These are phyloP conservation scores for Leucophenga maculata DNA, from an alignment of 2,888 invertebrate species.

Conservation along the genomic window DNA sequence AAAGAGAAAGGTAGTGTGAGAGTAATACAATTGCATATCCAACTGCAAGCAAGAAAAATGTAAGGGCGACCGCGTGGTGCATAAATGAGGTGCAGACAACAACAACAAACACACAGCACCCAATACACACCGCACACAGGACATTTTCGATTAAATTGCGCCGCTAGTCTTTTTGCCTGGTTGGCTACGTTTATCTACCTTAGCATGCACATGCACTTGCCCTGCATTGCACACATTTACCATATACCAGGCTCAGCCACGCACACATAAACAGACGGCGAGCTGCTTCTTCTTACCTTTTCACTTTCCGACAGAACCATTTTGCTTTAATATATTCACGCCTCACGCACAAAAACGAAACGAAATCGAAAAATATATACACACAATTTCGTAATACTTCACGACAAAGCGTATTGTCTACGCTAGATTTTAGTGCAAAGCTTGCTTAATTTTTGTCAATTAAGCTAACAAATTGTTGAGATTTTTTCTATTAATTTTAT, in stretches of 20 bases:
- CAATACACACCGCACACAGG: no score
- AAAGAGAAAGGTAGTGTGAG: no score
- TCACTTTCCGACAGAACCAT: conserved; percentile 61
- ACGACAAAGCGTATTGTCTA: no score
- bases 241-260: conserved; percentile 5
- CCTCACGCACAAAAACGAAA: conserved; percentile 37
- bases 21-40: background rate
- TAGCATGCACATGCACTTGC: conserved; percentile 25
- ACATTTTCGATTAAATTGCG: conserved; percentile 45
- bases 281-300: conserved; percentile 54
- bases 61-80: conserved; percentile 9
- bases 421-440: no score
- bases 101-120: no score
- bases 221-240: background rate
- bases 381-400: no score
- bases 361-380: no score
- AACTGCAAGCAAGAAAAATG: conserved; percentile 35
- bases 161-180: conserved; percentile 24
- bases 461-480: no score
- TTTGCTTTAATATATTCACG: conserved; percentile 42
- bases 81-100: conserved; percentile 45
- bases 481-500: no score
- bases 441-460: no score
- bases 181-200: conserved; percentile 39
- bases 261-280: conserved; percentile 27